These are phyloP conservation scores for Piscicola geometra DNA, from an alignment of 2,888 invertebrate genomes.

Conservation along the genomic window DNA sequence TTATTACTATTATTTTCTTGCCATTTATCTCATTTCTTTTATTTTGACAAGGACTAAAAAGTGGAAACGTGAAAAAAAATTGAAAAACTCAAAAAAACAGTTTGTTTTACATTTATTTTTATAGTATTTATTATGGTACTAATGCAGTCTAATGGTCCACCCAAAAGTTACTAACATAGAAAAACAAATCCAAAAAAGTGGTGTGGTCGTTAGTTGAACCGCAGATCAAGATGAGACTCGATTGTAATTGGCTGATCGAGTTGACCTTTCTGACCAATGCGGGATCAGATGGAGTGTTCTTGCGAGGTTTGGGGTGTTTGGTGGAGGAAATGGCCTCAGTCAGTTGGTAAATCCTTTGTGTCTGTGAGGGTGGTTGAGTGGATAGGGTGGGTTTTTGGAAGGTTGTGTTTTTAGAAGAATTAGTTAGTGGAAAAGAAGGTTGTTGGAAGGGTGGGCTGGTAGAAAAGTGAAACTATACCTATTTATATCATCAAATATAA, in stretches of 20 bases:
- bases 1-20: no score
- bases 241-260: not conserved
- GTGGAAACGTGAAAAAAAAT: no score
- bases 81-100: not conserved
- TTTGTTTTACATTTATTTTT: not conserved
- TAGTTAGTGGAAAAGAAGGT: not conserved
- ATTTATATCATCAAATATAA: no score
- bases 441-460: not conserved
- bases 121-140: not conserved
- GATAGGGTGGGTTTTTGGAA: not conserved
- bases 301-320: not conserved
- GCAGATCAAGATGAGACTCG: not conserved
- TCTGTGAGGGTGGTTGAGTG: not conserved
- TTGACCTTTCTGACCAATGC: not conserved
- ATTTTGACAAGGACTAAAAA: no score
- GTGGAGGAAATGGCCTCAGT: not conserved
- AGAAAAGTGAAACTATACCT: no score
- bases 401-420: not conserved
- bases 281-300: not conserved
- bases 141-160: no score
- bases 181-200: not conserved
- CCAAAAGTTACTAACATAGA: not conserved
- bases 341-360: not conserved
- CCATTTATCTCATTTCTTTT: no score
- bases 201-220: not conserved